Evolutionary conservation across 2,888 invertebrate genomes (phyloP), one percentile per base, ranked within the genome.

Genomic region (Phaonia tiefii): DNA sequence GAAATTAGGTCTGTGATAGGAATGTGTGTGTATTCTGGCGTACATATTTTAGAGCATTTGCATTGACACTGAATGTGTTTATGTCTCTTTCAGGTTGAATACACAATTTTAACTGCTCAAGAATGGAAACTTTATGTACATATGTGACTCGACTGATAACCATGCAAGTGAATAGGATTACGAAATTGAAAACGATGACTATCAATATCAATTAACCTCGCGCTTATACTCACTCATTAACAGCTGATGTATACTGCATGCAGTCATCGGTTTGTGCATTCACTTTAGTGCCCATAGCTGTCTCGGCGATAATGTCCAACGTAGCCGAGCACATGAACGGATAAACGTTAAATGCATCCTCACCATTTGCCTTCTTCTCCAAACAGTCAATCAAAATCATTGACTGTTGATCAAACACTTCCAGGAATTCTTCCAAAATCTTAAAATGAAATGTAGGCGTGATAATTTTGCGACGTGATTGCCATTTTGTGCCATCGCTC

Each of bases 391-490:
- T 87, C 80, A 96, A 90, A 20, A 93, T 90, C 26, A 90, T 89
- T 3, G 93, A 91, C 82, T 95, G 94, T 79, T 93, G 92, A 85
- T 95, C 93, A 86, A 96, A 95, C 0, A 94, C 92, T 1, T 93
- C 93, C 7, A 95, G 89, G 87, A 95, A 96, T 84, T 94, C 93
- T 85, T 95, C 94, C 56, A 96, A 89, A 74, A 96, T 95, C 85
- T 94, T 94, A 87, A 95, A 96, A 88, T 96, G 96, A 88, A 96
- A 96, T 0, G 96, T 93, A 1, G 96, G 95, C 0, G 96, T 95
- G 69, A 96, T 90, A 79, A 95, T 92, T 89, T 94, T 95, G 39
- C 96, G 92, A 22, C 94, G 92, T 0, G 90, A 90, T 85, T 92
- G 92, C 96, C 96, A 96, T 90, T 92, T 93, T 0, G 88, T 83